Percentiles rank a stretch among this genome's conserved stretches.
Evolutionary conservation across 2,797 vertebrate genomes (phyloP).

Genomic region (Dryobates pubescens): DNA sequence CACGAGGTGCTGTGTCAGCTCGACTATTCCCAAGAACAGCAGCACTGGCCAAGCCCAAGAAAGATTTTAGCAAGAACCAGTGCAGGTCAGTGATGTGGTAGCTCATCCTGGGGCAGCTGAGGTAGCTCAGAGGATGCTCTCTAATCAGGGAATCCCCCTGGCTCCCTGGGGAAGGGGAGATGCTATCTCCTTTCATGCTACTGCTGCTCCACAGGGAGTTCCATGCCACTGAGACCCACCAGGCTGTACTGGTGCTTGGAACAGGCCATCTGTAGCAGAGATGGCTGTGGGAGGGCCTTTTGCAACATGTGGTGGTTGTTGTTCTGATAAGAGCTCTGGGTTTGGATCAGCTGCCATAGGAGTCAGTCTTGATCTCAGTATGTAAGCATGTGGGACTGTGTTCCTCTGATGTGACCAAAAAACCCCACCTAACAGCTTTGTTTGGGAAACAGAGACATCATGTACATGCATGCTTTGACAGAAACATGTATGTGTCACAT

Average conservation of each 20-base stretch:
- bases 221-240: background rate
- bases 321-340: background rate
- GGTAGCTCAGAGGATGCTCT: background rate
- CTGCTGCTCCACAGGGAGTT: background rate
- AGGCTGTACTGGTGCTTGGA: background rate
- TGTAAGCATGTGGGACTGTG: background rate
- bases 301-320: background rate
- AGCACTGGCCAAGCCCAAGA: conserved; percentile 79
- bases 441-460: background rate
- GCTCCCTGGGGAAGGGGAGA: background rate
- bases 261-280: background rate
- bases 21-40: conserved; percentile 73
- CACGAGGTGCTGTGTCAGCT: background rate
- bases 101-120: background rate
- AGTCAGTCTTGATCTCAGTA: background rate
- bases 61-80: conserved; percentile 60
- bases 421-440: background rate
- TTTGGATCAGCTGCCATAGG: background rate
- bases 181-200: background rate
- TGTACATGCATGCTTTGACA: background rate
- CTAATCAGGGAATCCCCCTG: background rate
- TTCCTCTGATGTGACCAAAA: background rate
- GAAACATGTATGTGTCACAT: background rate
- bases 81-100: conserved; percentile 71
- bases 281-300: background rate